Evolutionary conservation across 23 tunicate species (phyloP).

Genomic region (Trididemnum clinides): DNA sequence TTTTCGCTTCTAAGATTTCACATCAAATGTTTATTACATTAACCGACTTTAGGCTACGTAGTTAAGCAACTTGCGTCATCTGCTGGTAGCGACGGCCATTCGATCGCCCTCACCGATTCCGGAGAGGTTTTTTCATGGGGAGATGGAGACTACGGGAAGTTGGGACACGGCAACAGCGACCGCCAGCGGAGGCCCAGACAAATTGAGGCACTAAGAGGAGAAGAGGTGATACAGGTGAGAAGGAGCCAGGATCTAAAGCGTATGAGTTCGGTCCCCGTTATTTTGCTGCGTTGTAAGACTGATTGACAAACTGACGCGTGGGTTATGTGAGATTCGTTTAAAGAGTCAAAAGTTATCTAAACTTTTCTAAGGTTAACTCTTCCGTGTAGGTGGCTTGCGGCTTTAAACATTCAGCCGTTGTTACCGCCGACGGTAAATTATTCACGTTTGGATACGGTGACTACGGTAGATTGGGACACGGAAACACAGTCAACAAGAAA

Average conservation of each 20-base stretch:
- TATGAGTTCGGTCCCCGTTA: too few relatives aligned
- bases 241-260: too few relatives aligned
- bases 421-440: constrained; percentile 88
- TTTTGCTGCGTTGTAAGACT: too few relatives aligned
- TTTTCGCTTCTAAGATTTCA: too few relatives aligned
- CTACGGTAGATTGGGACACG: constrained; percentile 96
- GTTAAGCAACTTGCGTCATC: constrained; percentile 94
- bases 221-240: constrained; percentile 78
- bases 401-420: constrained; percentile 95
- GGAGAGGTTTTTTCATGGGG: constrained; percentile 99
- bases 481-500: constrained; percentile 86
- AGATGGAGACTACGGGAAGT: constrained; percentile 98
- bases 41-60: constrained; percentile 57
- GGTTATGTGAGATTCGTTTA: too few relatives aligned
- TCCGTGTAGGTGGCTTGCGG: constrained; percentile 84
- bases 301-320: too few relatives aligned
- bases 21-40: background rate
- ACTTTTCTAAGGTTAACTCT: too few relatives aligned
- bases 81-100: constrained; percentile 94
- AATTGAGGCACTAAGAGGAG: constrained; percentile 91
- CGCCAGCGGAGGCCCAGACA: constrained; percentile 96
- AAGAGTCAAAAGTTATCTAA: background rate
- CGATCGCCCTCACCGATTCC: constrained; percentile 91
- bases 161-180: constrained; percentile 99
- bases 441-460: constrained; percentile 97